A percentile compares a stretch with the other conserved stretches of the same genome.
Conservation (phyloP, 2,113 vertebrate species). For the Proteles cristata region DNA sequence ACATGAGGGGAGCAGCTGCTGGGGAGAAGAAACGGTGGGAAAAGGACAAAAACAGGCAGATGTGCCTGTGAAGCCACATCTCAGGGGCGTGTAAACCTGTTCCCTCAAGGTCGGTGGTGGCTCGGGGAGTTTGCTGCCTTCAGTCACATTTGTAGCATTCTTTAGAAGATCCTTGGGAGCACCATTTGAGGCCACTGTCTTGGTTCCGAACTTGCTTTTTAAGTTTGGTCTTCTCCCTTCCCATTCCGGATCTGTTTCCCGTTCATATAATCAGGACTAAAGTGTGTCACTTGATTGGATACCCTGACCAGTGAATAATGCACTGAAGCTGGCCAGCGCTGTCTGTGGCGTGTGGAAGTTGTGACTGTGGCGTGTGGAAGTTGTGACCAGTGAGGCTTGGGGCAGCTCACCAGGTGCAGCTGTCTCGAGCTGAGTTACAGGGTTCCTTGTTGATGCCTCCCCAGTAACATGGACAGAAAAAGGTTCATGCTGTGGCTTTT, state of each 20-base stretch:
- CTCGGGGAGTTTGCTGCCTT: background rate
- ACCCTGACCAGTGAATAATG: background rate
- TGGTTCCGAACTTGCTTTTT: background rate
- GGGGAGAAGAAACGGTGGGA: background rate
- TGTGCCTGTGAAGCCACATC: too few species aligned
- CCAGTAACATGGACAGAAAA: background rate
- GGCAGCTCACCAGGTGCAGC: background rate
- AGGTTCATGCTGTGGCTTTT: rapidly evolving
- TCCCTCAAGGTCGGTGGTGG: background rate
- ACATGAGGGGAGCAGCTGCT: background rate
- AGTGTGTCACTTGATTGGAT: background rate
- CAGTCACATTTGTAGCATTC: background rate
- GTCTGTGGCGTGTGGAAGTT: background rate
- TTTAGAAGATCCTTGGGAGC: background rate
- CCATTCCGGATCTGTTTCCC: background rate
- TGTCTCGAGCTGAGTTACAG: background rate
- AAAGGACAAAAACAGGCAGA: background rate
- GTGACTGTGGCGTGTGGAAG: background rate
- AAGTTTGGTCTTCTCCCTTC: background rate
- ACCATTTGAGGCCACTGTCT: background rate
- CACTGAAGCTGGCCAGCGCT: background rate
- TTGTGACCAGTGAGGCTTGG: background rate
- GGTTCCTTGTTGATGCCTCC: background rate
- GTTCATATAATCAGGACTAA: background rate
- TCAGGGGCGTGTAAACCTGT: background rate